These are phyloP conservation scores for Corythornis madagascariensis DNA, from an alignment of 2,113 vertebrate genomes.

Conservation along the genomic window DNA sequence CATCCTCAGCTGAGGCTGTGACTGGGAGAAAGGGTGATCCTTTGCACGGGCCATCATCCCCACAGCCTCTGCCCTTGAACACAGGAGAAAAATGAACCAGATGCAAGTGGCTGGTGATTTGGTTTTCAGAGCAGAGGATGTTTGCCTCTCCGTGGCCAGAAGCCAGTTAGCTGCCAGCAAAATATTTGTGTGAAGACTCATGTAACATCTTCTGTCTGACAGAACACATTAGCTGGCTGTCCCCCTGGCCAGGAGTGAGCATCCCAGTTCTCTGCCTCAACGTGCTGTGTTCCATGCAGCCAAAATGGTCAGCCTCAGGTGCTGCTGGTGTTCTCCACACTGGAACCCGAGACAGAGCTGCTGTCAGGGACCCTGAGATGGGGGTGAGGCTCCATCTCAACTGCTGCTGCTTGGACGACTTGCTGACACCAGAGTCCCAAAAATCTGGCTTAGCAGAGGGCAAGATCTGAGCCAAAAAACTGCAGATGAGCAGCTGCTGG, in stretches of 20 bases:
- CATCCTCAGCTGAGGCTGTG: not conserved
- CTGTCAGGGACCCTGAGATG: not conserved
- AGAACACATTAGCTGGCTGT: not conserved
- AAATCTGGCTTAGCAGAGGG: not conserved
- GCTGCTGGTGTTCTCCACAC: not conserved
- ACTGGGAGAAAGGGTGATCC: not conserved
- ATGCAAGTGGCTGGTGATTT: not conserved
- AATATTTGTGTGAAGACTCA: not conserved
- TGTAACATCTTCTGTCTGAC: conserved; percentile 8
- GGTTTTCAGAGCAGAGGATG: not conserved
- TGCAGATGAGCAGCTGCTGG: conserved; percentile 36
- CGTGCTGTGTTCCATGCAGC: not conserved
- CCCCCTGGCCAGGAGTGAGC: not conserved
- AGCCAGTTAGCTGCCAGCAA: conserved; percentile 2
- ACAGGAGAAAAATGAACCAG: not conserved
- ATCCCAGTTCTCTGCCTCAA: conserved; percentile 16
- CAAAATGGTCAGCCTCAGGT: conserved; percentile 4
- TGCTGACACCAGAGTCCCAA: conserved; percentile 9
- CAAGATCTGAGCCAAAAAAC: not conserved
- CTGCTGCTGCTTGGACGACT: not conserved
- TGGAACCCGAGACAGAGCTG: not conserved
- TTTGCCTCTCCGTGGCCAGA: not conserved
- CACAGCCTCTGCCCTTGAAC: not conserved
- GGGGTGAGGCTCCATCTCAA: not conserved
- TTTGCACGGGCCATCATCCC: not conserved